Conservation (phyloP, 1,140 invertebrate genomes). For the Ceratina japonica region DNA sequence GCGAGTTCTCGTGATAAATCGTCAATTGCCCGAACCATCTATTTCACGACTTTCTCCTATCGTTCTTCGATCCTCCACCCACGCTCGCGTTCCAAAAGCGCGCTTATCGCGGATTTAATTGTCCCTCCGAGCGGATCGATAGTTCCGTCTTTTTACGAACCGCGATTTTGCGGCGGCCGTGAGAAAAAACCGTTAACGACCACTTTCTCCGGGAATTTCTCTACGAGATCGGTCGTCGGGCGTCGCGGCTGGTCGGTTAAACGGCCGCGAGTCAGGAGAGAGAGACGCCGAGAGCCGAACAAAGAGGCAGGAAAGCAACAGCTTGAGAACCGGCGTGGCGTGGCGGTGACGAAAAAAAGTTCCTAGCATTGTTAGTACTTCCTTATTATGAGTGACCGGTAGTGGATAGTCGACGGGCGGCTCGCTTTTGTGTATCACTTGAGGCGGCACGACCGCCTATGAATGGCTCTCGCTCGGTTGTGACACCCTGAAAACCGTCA, state of each 20-base stretch:
- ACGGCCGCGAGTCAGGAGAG: neutral
- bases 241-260: neutral
- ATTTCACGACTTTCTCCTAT: neutral
- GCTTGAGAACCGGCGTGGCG: constrained; percentile 45
- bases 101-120: constrained; percentile 2
- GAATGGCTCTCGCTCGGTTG: constrained; percentile 45
- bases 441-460: constrained; percentile 53
- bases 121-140: constrained; percentile 39
- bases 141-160: constrained; percentile 41
- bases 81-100: neutral
- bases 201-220: constrained; percentile 37
- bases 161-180: neutral
- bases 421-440: constrained; percentile 62
- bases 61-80: neutral
- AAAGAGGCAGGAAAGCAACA: neutral
- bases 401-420: constrained; percentile 51
- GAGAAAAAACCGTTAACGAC: neutral
- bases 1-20: neutral
- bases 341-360: constrained; percentile 47
- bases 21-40: too few species aligned
- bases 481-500: constrained; percentile 41
- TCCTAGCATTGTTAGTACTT: constrained; percentile 61
- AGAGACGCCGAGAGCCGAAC: neutral
- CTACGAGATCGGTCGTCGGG: neutral
- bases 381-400: constrained; percentile 63